Evolutionary conservation across 2,888 invertebrate genomes (phyloP).

Genomic region (Troglohyphantes excavatus): DNA sequence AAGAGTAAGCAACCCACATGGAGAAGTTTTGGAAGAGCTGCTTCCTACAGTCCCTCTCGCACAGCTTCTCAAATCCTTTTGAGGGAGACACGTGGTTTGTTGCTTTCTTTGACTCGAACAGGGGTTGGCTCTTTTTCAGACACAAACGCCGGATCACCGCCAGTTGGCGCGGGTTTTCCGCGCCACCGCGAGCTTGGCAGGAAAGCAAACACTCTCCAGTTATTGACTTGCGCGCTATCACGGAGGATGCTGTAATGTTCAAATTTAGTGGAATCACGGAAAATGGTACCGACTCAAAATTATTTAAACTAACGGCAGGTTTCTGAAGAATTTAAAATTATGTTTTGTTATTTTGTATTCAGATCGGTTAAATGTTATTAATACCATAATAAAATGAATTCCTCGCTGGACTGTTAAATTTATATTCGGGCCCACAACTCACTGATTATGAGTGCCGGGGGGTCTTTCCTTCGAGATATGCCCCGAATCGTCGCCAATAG

Average conservation of each 20-base stretch:
- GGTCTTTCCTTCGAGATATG: too few relatives aligned
- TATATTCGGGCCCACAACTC: too few relatives aligned
- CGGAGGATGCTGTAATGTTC: neutral
- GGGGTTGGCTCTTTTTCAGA: conserved; percentile 32
- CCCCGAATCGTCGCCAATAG: too few relatives aligned
- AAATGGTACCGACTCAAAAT: neutral
- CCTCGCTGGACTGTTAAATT: too few relatives aligned
- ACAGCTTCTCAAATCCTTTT: conserved; percentile 54
- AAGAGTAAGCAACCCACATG: conserved; percentile 50
- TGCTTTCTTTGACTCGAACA: conserved; percentile 56
- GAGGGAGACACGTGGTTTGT: conserved; percentile 72
- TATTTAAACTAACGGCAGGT: neutral
- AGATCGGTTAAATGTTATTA: too few relatives aligned
- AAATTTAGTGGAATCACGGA: too few relatives aligned
- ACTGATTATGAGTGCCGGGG: too few relatives aligned
- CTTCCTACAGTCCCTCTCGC: neutral
- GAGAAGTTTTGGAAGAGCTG: conserved; percentile 5
- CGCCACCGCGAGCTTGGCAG: neutral
- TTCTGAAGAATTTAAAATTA: too few relatives aligned
- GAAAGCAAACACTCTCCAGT: neutral
- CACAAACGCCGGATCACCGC: conserved; percentile 41
- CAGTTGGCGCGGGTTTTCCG: conserved; percentile 36
- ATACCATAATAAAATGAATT: too few relatives aligned
- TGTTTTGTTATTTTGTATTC: too few relatives aligned
- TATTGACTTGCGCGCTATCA: neutral